Percentiles rank a stretch among this genome's conserved stretches.
Conservation (phyloP, 1,140 invertebrate genomes). For the Cylas formicarius region DNA sequence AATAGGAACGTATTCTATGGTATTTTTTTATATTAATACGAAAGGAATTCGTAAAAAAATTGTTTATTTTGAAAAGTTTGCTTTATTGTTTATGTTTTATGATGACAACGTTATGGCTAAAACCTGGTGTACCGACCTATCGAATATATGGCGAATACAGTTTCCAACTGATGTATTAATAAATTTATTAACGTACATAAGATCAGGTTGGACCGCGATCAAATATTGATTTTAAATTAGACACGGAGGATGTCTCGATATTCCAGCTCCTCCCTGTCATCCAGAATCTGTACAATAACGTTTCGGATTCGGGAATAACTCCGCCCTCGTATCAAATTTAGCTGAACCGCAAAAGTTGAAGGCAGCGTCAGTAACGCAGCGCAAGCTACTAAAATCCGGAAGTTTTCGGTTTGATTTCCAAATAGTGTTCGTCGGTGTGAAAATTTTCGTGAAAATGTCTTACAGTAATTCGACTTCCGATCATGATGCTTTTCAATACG, state of each 20-base stretch:
- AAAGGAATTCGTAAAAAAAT: background rate
- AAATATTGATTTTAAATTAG: slow-evolving; percentile 10
- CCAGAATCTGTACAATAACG: slow-evolving; percentile 12
- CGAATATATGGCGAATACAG: background rate
- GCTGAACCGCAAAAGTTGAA: slow-evolving; percentile 2
- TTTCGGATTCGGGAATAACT: slow-evolving; percentile 12
- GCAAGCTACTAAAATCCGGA: slow-evolving; percentile 21
- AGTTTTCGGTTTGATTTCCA: slow-evolving; percentile 7
- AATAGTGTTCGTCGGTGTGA: too few species aligned
- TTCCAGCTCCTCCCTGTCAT: slow-evolving; percentile 13
- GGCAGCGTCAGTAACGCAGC: slow-evolving; percentile 15
- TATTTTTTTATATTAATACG: background rate
- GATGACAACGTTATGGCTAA: background rate
- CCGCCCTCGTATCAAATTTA: slow-evolving; percentile 17
- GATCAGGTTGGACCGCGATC: background rate
- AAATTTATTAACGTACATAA: background rate
- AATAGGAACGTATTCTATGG: background rate
- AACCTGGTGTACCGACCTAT: background rate
- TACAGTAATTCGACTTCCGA: slow-evolving; percentile 26
- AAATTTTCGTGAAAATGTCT: slow-evolving; percentile 23
- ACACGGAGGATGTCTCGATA: slow-evolving; percentile 6
- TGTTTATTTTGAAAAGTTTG: background rate
- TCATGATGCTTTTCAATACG: slow-evolving; percentile 28
- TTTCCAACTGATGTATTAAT: background rate
- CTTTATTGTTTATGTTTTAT: background rate